Percentiles rank a stretch among this genome's conserved stretches.
Conservation (phyloP, 2,113 vertebrate species). For the Anoura caudifer region DNA sequence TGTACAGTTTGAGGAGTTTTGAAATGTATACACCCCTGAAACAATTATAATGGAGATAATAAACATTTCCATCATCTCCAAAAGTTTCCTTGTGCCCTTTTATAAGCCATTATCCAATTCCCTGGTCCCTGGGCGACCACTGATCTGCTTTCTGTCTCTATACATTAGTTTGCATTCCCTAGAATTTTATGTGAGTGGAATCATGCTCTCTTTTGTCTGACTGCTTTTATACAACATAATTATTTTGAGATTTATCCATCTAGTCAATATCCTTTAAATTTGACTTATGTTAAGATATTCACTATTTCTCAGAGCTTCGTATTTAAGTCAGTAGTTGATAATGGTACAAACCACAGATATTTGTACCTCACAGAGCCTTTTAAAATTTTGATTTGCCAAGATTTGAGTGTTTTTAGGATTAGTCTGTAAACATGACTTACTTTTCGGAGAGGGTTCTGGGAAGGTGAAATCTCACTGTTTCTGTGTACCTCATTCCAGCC, state of each 20-base stretch:
- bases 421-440: neutral
- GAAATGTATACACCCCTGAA: neutral
- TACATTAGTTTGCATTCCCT: neutral
- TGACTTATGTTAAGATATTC: neutral
- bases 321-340: neutral
- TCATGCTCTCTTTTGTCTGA: neutral
- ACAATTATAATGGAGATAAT: neutral
- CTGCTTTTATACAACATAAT: slow-evolving; percentile 3
- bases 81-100: neutral
- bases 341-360: neutral
- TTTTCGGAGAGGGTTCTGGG: neutral
- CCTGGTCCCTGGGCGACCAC: neutral
- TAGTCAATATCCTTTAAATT: neutral
- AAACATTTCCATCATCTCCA: neutral
- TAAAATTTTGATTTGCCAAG: neutral
- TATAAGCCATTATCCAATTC: neutral
- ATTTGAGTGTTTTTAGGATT: neutral
- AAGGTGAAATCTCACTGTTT: neutral
- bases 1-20: slow-evolving; percentile 1
- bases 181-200: neutral
- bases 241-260: neutral
- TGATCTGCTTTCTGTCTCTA: neutral
- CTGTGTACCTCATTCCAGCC: neutral
- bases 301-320: neutral
- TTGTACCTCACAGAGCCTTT: neutral